Evolutionary conservation across 2,113 vertebrate genomes (phyloP).

Genomic region (Australoheros scitulus): DNA sequence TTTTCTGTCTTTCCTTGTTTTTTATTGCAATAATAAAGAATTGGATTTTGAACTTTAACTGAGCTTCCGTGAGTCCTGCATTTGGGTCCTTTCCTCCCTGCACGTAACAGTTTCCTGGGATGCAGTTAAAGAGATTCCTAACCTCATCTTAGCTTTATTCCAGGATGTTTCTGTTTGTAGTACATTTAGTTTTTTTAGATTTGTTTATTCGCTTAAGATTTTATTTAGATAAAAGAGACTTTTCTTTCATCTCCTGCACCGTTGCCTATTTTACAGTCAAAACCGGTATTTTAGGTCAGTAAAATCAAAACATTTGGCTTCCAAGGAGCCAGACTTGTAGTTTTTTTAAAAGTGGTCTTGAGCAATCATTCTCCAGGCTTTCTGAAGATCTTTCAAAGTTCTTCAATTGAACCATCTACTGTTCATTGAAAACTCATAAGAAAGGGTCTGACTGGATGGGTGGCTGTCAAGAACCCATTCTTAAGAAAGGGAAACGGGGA

Average conservation of each 20-base stretch:
- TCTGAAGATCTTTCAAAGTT: not conserved
- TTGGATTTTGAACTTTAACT: not conserved
- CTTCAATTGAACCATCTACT: not conserved
- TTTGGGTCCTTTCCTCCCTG: not conserved
- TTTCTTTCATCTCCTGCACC: not conserved
- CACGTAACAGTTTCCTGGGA: not conserved
- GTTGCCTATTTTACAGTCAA: not conserved
- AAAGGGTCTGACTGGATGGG: not conserved
- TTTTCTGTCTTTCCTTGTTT: too few relatives aligned
- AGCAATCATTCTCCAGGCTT: rapidly evolving
- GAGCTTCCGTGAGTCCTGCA: not conserved
- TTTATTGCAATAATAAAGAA: too few relatives aligned
- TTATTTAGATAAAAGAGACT: not conserved
- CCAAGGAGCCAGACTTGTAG: not conserved
- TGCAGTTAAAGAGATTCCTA: not conserved
- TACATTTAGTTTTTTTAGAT: not conserved
- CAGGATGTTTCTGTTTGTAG: conserved; percentile 1
- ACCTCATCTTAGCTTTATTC: not conserved
- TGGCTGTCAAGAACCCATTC: not conserved
- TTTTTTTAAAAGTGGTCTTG: not conserved
- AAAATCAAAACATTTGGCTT: not conserved
- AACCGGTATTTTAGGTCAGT: not conserved
- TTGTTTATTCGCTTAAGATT: not conserved
- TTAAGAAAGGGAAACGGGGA: not conserved
- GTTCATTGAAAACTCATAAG: not conserved